Evolutionary conservation across 2,888 invertebrate species (phyloP).

Genomic region (Gonocerus acuteangulatus): DNA sequence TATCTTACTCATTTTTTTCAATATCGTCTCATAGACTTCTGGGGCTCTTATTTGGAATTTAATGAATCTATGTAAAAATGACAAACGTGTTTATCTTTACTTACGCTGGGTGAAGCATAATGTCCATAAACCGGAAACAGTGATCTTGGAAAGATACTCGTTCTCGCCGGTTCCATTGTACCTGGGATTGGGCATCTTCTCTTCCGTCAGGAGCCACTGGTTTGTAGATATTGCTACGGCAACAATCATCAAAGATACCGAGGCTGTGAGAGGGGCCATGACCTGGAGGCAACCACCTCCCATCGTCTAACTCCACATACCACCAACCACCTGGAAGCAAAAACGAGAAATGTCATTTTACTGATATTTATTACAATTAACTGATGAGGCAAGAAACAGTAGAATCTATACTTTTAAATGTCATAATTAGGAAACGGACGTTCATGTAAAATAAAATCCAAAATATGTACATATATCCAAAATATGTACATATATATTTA

Average conservation of each 20-base stretch:
- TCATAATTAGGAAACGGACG: too few relatives aligned
- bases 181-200: constrained; percentile 68
- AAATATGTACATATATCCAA: too few relatives aligned
- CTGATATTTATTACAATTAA: not conserved
- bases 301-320: constrained; percentile 21
- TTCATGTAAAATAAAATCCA: too few relatives aligned
- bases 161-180: constrained; percentile 70
- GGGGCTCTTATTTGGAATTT: too few relatives aligned
- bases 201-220: constrained; percentile 81
- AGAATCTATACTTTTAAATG: too few relatives aligned
- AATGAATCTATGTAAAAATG: too few relatives aligned
- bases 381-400: not conserved
- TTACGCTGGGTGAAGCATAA: constrained; percentile 72
- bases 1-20: too few relatives aligned
- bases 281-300: constrained; percentile 35
- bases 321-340: not conserved
- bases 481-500: too few relatives aligned
- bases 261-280: constrained; percentile 51
- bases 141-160: constrained; percentile 62
- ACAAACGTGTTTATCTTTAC: too few relatives aligned
- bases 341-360: not conserved
- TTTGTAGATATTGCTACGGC: constrained; percentile 66
- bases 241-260: constrained; percentile 63
- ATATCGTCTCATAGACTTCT: too few relatives aligned
- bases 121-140: constrained; percentile 73